Conservation (phyloP, 2,888 invertebrate genomes). For the Drosophila vallismaia region DNA sequence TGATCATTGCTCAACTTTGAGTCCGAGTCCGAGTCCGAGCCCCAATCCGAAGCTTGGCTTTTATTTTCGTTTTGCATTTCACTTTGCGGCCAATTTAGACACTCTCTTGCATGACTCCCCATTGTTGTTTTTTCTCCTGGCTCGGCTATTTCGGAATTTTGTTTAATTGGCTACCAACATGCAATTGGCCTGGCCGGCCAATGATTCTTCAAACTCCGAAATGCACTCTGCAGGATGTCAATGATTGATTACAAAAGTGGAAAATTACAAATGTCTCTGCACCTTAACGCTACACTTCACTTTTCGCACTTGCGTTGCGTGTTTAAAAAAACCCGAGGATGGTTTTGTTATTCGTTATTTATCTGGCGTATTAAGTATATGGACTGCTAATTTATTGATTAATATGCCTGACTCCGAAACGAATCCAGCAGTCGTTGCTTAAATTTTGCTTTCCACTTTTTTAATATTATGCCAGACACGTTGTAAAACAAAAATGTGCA, state of each 20-base stretch:
- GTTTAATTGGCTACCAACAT: constrained; percentile 64
- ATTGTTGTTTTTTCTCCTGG: constrained; percentile 16
- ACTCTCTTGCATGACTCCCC: constrained; percentile 37
- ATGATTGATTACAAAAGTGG: constrained; percentile 50
- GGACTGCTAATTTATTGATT: constrained; percentile 67
- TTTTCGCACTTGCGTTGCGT: constrained; percentile 40
- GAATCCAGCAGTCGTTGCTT: background rate
- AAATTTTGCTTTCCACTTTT: constrained; percentile 16
- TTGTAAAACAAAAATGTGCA: constrained; percentile 27
- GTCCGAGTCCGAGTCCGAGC: constrained; percentile 4
- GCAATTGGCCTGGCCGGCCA: constrained; percentile 47
- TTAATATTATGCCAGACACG: constrained; percentile 31
- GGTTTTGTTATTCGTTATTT: constrained; percentile 23
- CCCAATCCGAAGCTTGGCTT: constrained; percentile 22
- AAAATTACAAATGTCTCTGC: constrained; percentile 23
- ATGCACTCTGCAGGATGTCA: constrained; percentile 47
- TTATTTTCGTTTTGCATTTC: constrained; percentile 62
- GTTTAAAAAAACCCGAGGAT: background rate
- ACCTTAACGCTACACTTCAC: background rate
- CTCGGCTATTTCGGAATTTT: constrained; percentile 51
- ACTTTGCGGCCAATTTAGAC: constrained; percentile 60
- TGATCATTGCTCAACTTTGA: constrained; percentile 57
- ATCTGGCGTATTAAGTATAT: constrained; percentile 62
- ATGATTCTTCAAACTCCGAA: constrained; percentile 18
- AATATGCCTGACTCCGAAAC: constrained; percentile 32